Evolutionary conservation across 2,797 vertebrate species (phyloP), one percentile per base, ranked within the genome.

Genomic region (Pyrrhura leucotis): DNA sequence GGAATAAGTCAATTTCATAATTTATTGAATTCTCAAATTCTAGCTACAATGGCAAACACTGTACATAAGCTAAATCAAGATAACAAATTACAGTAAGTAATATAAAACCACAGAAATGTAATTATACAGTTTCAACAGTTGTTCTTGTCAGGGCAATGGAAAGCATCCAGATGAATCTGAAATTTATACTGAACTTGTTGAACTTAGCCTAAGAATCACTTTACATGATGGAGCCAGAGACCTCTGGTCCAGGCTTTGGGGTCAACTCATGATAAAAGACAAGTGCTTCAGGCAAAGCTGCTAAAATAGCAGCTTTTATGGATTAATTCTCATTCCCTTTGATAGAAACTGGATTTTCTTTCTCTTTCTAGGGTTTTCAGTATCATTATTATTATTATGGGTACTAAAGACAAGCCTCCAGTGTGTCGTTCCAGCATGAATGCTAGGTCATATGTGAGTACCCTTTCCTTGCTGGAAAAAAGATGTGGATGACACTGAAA

Each of bases 1-100:
- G 33, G 53, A 97, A 95, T 92, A 93, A 93, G 69, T 96, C 93
- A 90, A 94, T 95, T 33, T 91, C 82, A 95, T 90, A 86, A 95
- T 93, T 95, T 89, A 96, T 82, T 97, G 87, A 96, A 61, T 93
- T 67, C 67, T 86, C 40, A 86, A 50, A 83, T 54, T 93, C 87
- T 50, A 92, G 45, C 63, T 88, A 23, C 48, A 78, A 88, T 67
- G n/a, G 84, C 65, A 72, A 93, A 92, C 45, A 48, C 26, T 51
- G 10, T 72, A 87, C 65, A 42, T 40, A 90, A 74, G 53, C 63
- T 84, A 85, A 67, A 86, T 56, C 61, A 68, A 80, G 77, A 31
- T 50, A 91, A 89, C 12, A 84, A 91, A 92, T 79, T 61, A 88
- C 39, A 81, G 83, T 77, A 48, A 87, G 67, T 45, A 74, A 31